Conservation (phyloP, 1,140 invertebrate species). For the Diorhabda carinulata region DNA sequence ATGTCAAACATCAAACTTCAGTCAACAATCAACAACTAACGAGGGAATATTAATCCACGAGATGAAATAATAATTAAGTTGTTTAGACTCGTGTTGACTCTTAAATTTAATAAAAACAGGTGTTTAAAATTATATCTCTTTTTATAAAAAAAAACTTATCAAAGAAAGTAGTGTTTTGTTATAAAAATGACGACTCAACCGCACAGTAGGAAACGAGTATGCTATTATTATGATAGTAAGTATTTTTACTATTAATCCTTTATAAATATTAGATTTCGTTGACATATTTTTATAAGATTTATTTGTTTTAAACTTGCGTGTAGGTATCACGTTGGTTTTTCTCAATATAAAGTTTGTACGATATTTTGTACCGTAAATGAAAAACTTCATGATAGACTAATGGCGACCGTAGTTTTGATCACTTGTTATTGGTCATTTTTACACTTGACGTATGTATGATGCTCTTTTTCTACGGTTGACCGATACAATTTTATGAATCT, state of each 20-base stretch:
- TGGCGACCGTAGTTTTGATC: constrained; percentile 38
- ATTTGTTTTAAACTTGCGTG: background rate
- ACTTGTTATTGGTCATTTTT: constrained; percentile 36
- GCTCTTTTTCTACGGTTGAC: constrained; percentile 36
- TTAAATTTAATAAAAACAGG: too few relatives aligned
- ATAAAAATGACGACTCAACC: constrained; percentile 65
- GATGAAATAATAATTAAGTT: too few relatives aligned
- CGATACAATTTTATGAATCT: constrained; percentile 25
- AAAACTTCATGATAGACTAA: constrained; percentile 39
- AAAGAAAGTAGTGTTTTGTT: background rate
- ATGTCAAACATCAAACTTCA: too few relatives aligned
- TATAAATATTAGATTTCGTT: constrained; percentile 6
- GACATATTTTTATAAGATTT: background rate
- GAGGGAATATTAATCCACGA: too few relatives aligned
- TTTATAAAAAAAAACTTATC: too few relatives aligned
- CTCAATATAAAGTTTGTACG: constrained; percentile 20
- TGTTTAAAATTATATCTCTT: too few relatives aligned
- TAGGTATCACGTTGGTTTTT: too few relatives aligned
- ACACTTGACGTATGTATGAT: constrained; percentile 37
- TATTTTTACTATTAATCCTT: constrained; percentile 42
- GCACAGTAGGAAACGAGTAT: constrained; percentile 88
- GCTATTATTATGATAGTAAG: constrained; percentile 99
- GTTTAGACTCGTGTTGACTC: too few relatives aligned
- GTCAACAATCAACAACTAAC: too few relatives aligned
- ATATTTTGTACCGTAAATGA: constrained; percentile 38